These are phyloP conservation scores for Hyla sarda DNA, from an alignment of 2,113 vertebrate species.

Conservation along the genomic window DNA sequence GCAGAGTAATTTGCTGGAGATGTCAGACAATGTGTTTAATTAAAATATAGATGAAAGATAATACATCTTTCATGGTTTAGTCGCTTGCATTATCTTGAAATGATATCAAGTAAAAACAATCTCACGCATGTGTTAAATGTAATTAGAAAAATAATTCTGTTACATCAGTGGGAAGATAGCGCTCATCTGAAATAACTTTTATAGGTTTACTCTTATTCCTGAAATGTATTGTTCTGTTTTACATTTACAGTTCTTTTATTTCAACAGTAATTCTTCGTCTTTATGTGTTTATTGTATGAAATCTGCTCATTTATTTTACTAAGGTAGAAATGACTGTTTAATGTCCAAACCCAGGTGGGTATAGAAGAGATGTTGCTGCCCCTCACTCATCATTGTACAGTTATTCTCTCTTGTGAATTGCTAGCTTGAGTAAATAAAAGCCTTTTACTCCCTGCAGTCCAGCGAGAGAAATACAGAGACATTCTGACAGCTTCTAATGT, in stretches of 20 bases:
- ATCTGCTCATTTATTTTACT: background rate
- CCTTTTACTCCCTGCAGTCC: slow-evolving; percentile 35
- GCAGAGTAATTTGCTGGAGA: slow-evolving; percentile 22
- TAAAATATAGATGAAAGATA: slow-evolving; percentile 38
- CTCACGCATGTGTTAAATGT: slow-evolving; percentile 43
- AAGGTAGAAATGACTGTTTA: background rate
- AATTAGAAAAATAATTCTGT: slow-evolving; percentile 53
- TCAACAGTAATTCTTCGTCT: background rate
- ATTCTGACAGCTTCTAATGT: slow-evolving; percentile 56
- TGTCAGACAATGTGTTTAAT: slow-evolving; percentile 52
- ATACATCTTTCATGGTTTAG: slow-evolving; percentile 49
- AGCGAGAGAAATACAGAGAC: slow-evolving; percentile 31
- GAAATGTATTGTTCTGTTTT: background rate
- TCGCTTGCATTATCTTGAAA: slow-evolving; percentile 49
- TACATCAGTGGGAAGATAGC: slow-evolving; percentile 17
- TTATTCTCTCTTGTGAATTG: slow-evolving; percentile 17
- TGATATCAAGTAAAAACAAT: slow-evolving; percentile 49
- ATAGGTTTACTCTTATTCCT: background rate
- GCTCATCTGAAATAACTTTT: slow-evolving; percentile 41
- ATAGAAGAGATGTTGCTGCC: background rate
- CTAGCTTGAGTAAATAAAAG: slow-evolving; percentile 22
- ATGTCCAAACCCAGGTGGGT: background rate
- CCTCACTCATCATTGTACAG: background rate
- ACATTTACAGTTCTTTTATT: slow-evolving; percentile 9
- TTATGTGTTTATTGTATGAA: background rate